Evolutionary conservation across 2,113 vertebrate genomes (phyloP).

Genomic region (Odocoileus virginianus): DNA sequence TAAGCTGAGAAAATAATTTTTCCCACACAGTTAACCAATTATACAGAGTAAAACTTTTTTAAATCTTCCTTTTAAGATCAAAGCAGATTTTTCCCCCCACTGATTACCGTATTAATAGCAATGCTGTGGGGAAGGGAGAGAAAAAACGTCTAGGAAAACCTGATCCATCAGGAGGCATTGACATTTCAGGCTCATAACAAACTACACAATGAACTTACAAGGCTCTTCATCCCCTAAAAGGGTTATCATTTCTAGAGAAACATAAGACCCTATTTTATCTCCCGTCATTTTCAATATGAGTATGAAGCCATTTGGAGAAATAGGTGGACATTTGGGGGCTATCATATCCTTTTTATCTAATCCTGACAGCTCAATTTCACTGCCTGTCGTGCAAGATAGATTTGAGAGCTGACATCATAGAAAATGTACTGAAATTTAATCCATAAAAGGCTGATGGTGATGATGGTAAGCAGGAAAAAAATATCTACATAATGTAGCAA

Average conservation of each 20-base stretch:
- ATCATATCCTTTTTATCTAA: not conserved
- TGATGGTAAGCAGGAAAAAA: not conserved
- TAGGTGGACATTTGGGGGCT: not conserved
- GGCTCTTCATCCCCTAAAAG: not conserved
- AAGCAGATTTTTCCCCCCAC: not conserved
- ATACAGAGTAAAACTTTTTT: conserved; percentile 39
- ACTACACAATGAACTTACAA: not conserved
- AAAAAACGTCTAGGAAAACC: not conserved
- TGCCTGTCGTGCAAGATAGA: not conserved
- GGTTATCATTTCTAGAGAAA: not conserved
- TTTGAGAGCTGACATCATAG: conserved; percentile 3
- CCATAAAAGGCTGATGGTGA: not conserved
- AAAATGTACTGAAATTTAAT: not conserved
- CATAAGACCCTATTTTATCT: not conserved
- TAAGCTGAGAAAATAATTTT: conserved; percentile 50
- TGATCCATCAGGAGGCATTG: not conserved
- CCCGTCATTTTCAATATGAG: not conserved
- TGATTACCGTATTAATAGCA: conserved; percentile 13
- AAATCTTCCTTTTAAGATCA: conserved; percentile 47
- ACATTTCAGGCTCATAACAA: not conserved
- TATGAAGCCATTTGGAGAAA: not conserved
- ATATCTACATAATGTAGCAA: not conserved
- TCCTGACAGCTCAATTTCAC: conserved; percentile 25
- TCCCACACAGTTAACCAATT: conserved; percentile 55
- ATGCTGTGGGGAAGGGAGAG: not conserved